Evolutionary conservation across 92 coral and sea anemone genomes (phyloP), one percentile per base, ranked within the genome.

Genomic region (Zoanthus solanderi): DNA sequence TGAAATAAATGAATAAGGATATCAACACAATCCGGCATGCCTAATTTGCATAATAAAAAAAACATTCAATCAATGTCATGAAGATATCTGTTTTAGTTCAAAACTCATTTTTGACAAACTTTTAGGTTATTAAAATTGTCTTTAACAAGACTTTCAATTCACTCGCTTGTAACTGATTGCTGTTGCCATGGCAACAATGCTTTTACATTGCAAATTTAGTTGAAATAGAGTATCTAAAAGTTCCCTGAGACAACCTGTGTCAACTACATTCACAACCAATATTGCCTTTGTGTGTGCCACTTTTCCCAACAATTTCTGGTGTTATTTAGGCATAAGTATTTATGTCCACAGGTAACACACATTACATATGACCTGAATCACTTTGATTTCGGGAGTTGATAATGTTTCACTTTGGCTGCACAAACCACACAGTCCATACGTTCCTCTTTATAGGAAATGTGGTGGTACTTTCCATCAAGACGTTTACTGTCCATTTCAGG

Each of bases 381-480:
- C 7, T 37, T 9, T 7, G 54, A 0, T n/a, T 37, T 2, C 56
- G 11, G 50, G 8, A 12, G 75, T 80, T 68, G 18, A 63, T 72
- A 14, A 45, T 44, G 5, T 1, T 84, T 46, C 15, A 76, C 90
- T 9, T 71, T 66, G 42, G 78, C 78, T 14, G 83, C 80, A 85
- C 88, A 85, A 30, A 85, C 72, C 7, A 85, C 83, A 76, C 89
- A 75, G 37, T 68, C 86, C 23, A 23, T 23, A 23, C 23, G 23
- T 23, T 23, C 71, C 14, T 67, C 90, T 57, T 56, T 84, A 53
- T 67, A 67, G 45, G 85, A 83, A 68, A 78, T n/a, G 23, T 57
- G 71, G 56, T 87, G 86, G 75, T 75, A 68, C 90, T 78, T 66
- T 78, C 46, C 75, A 63, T 87, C 50, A 34, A 87, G 90, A 42